Base-by-base conservation (phyloP, 2,888 invertebrate species). In the Orthosia incerta region DNA sequence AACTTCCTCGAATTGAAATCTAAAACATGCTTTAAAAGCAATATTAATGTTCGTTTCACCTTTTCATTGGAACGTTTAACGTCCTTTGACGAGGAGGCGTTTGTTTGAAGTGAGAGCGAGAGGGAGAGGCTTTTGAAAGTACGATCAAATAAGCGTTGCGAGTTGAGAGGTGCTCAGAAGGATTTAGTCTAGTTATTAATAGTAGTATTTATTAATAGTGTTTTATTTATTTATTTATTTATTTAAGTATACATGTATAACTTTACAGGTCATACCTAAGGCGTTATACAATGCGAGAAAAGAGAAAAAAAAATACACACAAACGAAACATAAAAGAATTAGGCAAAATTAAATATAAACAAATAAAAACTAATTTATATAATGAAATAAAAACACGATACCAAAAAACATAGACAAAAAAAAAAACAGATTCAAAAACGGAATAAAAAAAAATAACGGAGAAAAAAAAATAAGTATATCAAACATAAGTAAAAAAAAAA, bases 21-120 rank as follows among this genome's bases (percentile, higher is more conserved):
- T 83, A 71, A 79, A 80, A 65, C 70, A 48, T 45, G 74, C 59
- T 65, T 60, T 71, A 50, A 71, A 66, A 80, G 69, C 62, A 55
- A 80, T 76, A 67, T 70, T 71, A 71, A 71, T 78, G 57, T 57
- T 55, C 57, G 67, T 51, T 69, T 53, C 46, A 67, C 71, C 67
- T 65, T 79, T 76, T 68, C 66, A 76, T 61, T 69, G 62, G n/a
- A 70, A 56, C 60, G 60, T 71, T 75, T 53, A 77, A 80, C 50
- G 23, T 50, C 55, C 68, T 82, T 80, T 80, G 71, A 71, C 55
- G 60, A 26, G 55, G 60, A 31, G 26, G 46, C 63, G 18, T 71
- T 69, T 84, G 60, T 74, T 82, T 63, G 73, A 80, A 63, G 65
- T 51, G 31, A 68, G 60, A 63, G 50, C n/a, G 23, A 72, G 73